phyloP scores from a whole-genome alignment of 2,113 vertebrate species.

The Perognathus longimembris region DNA sequence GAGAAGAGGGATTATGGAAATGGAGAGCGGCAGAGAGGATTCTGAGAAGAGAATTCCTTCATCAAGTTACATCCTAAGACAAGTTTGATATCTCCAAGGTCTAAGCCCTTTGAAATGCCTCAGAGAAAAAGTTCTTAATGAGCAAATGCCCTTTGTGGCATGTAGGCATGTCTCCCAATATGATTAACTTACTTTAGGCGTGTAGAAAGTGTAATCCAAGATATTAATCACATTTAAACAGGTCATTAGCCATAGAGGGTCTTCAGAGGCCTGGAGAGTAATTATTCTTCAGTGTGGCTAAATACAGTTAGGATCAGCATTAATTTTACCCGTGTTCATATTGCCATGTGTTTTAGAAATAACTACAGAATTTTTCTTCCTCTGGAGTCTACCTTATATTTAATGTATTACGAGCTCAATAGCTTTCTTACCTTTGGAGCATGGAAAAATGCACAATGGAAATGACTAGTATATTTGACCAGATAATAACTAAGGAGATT shows the following conservation, averaged over 20 bases:
- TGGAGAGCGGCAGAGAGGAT: background rate
- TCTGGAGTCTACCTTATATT: background rate
- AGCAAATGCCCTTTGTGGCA: background rate
- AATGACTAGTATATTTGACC: background rate
- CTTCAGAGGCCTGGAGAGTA: background rate
- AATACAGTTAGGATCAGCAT: background rate
- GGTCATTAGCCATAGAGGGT: background rate
- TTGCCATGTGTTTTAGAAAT: conserved; percentile 1
- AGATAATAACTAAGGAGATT: background rate
- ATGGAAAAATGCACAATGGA: background rate
- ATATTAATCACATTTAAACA: background rate
- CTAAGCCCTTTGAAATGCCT: conserved; percentile 8
- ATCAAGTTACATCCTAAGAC: background rate
- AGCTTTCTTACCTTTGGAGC: background rate
- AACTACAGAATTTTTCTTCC: background rate
- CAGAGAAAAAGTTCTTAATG: background rate
- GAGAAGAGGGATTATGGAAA: background rate
- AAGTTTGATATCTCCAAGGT: conserved; percentile 27
- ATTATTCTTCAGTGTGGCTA: background rate
- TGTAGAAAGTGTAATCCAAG: background rate
- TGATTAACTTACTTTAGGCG: background rate
- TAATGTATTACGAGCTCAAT: background rate
- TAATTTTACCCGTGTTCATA: conserved; percentile 15
- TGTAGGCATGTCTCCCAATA: background rate
- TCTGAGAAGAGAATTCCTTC: conserved; percentile 24